Evolutionary conservation across 2,797 vertebrate genomes (phyloP).

Genomic region (Linurgus olivaceus): DNA sequence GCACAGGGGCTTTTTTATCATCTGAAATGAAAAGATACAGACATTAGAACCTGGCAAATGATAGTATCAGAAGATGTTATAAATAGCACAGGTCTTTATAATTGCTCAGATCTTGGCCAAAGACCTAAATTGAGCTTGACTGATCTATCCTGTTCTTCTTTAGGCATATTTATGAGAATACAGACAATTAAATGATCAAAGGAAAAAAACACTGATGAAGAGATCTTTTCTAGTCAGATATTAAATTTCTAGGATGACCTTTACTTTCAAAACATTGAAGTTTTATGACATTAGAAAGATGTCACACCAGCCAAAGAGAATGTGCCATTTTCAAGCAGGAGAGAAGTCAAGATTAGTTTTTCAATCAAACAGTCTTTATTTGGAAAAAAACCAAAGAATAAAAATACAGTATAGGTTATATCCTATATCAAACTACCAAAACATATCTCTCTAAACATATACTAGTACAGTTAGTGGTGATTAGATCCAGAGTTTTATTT

Average conservation of each 20-base stretch:
- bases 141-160: constrained; percentile 60
- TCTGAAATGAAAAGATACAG: constrained; percentile 41
- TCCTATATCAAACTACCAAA: not conserved
- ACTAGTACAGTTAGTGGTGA: not conserved
- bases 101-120: constrained; percentile 67
- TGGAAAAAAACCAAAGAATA: not conserved
- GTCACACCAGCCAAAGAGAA: constrained; percentile 6
- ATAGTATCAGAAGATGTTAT: constrained; percentile 57
- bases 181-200: constrained; percentile 73
- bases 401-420: not conserved
- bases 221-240: constrained; percentile 45
- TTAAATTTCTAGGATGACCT: constrained; percentile 62
- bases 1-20: not conserved
- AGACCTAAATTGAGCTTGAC: constrained; percentile 66
- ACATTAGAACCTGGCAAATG: constrained; percentile 46
- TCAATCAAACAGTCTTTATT: not conserved
- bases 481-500: not conserved
- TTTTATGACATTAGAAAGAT: constrained; percentile 48
- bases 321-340: constrained; percentile 15
- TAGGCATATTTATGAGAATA: constrained; percentile 68
- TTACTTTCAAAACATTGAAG: constrained; percentile 50
- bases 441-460: not conserved
- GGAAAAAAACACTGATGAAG: constrained; percentile 62
- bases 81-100: constrained; percentile 66
- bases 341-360: constrained; percentile 17